Conservation (phyloP, 1,140 invertebrate genomes). For the Diuraphis noxia region DNA sequence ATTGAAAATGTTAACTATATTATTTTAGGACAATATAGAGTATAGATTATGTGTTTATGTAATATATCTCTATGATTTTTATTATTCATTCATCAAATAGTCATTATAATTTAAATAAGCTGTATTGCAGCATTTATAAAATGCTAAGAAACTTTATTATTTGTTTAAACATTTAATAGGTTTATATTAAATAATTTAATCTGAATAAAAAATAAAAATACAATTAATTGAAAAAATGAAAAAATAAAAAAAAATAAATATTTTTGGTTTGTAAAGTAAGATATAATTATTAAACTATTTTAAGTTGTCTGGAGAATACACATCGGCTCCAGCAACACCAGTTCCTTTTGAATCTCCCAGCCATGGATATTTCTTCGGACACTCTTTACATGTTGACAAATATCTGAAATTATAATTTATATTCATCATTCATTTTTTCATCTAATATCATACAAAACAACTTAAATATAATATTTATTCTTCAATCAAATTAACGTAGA, state of each 20-base stretch:
- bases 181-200: neutral
- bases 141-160: neutral
- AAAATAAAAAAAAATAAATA: constrained; percentile 41
- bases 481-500: no score
- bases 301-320: constrained; percentile 75
- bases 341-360: constrained; percentile 81
- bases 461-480: neutral
- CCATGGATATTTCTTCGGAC: constrained; percentile 86
- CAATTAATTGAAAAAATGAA: neutral
- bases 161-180: neutral
- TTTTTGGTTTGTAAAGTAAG: neutral
- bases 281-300: constrained; percentile 6
- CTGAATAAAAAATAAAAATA: neutral
- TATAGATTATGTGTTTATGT: neutral
- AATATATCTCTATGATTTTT: neutral
- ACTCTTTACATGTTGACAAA: constrained; percentile 83
- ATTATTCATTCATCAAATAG: neutral
- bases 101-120: neutral
- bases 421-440: neutral
- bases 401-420: constrained; percentile 65
- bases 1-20: neutral
- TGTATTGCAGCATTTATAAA: neutral
- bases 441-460: neutral
- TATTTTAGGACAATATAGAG: neutral
- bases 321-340: constrained; percentile 75